Evolutionary conservation across 2,113 vertebrate genomes (phyloP).

Genomic region (Sitta europaea): DNA sequence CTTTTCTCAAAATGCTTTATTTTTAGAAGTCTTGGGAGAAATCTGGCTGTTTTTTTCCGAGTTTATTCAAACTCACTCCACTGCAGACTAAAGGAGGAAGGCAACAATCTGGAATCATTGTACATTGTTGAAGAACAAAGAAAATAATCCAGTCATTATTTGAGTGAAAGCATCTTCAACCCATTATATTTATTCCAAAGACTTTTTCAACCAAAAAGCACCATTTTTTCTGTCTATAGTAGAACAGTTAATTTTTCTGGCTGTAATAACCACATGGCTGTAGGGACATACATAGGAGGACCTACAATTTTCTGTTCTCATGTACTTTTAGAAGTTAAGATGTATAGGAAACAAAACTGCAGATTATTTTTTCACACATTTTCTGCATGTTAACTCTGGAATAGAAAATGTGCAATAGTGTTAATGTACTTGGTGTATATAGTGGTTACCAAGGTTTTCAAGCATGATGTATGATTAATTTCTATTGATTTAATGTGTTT

Average conservation of each 20-base stretch:
- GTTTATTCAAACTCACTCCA: not conserved
- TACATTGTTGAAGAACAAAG: not conserved
- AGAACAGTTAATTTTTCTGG: not conserved
- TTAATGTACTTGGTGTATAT: not conserved
- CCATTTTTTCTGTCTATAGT: not conserved
- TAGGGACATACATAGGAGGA: not conserved
- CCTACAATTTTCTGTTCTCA: not conserved
- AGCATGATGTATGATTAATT: conserved; percentile 16
- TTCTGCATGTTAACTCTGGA: conserved; percentile 19
- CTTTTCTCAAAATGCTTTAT: not conserved
- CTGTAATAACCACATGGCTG: not conserved
- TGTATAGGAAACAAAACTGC: not conserved
- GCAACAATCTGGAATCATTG: not conserved
- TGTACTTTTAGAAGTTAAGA: not conserved
- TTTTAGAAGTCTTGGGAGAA: not conserved
- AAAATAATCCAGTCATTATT: not conserved
- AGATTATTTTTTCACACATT: not conserved
- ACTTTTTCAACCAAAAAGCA: not conserved
- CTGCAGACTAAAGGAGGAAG: not conserved
- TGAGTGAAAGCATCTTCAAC: not conserved
- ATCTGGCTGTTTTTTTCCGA: not conserved
- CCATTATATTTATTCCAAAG: not conserved
- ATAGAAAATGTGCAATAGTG: not conserved
- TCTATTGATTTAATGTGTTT: conserved; percentile 12
- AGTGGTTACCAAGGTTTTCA: conserved; percentile 19